These are phyloP conservation scores for Atlantisia rogersi DNA, from an alignment of 2,113 vertebrate species.

Conservation along the genomic window DNA sequence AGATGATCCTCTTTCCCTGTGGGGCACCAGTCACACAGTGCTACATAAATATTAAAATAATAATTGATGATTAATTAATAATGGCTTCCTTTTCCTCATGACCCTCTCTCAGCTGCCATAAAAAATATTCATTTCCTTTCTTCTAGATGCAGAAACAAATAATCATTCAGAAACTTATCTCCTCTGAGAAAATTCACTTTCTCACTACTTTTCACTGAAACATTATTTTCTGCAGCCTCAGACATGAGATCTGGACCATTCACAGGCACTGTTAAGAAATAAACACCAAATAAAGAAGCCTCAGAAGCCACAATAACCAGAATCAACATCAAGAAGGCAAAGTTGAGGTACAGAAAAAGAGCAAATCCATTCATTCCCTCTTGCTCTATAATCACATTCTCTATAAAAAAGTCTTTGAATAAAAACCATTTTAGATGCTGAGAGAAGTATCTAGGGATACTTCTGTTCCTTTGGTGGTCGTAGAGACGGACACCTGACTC, in stretches of 20 bases:
- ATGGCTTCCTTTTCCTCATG: slow-evolving; percentile 50
- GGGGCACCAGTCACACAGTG: slow-evolving; percentile 19
- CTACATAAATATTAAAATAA: slow-evolving; percentile 65
- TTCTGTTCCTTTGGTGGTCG: neutral
- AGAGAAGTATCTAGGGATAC: neutral
- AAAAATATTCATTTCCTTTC: slow-evolving; percentile 24
- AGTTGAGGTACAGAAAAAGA: neutral
- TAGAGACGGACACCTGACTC: neutral
- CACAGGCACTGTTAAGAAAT: neutral
- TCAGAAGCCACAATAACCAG: slow-evolving; percentile 26
- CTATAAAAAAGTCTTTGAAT: neutral
- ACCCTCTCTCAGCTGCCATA: slow-evolving; percentile 16
- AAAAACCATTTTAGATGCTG: neutral
- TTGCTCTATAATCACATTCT: neutral
- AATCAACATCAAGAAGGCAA: slow-evolving; percentile 18
- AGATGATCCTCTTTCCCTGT: slow-evolving; percentile 35
- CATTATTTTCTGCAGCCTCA: neutral
- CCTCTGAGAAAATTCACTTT: slow-evolving; percentile 8
- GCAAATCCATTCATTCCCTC: neutral
- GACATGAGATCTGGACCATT: neutral
- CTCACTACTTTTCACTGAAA: neutral
- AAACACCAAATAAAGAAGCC: slow-evolving; percentile 10
- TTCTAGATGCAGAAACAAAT: slow-evolving; percentile 34
- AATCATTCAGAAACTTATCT: slow-evolving; percentile 10
- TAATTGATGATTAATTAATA: slow-evolving; percentile 67